These are phyloP conservation scores for Emydura subglobosa DNA, from an alignment of 2,113 vertebrate genomes.

Conservation along the genomic window DNA sequence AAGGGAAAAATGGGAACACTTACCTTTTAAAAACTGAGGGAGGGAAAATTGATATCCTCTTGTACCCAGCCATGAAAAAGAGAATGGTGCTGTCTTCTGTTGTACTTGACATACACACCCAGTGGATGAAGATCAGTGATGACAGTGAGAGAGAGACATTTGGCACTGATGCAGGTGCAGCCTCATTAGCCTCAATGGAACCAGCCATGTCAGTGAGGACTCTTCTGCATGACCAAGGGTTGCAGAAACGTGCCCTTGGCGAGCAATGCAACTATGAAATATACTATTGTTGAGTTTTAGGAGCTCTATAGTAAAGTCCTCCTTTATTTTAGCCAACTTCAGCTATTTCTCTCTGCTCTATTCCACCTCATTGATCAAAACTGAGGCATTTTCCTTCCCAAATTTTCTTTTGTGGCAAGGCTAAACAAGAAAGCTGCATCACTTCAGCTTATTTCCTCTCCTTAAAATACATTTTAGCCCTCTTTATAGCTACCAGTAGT, in stretches of 20 bases:
- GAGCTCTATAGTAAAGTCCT: background rate
- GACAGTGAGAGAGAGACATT: rapidly evolving
- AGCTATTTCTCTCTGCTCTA: rapidly evolving
- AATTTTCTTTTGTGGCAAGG: background rate
- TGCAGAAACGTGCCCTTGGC: background rate
- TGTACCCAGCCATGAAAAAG: background rate
- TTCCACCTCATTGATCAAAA: background rate
- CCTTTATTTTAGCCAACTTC: background rate
- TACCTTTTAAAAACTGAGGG: background rate
- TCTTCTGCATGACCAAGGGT: background rate
- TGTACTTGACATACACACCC: background rate
- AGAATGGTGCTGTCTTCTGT: background rate
- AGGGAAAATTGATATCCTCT: background rate
- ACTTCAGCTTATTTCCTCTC: background rate
- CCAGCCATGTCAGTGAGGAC: rapidly evolving
- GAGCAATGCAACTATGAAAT: background rate
- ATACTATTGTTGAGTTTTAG: background rate
- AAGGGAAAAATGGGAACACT: background rate
- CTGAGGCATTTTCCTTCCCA: background rate
- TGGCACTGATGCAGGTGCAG: background rate
- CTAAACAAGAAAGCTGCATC: background rate
- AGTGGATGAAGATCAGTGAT: rapidly evolving
- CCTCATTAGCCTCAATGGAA: background rate
- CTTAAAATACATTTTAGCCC: background rate
- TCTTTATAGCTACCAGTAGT: background rate